Conservation (phyloP, 2,113 vertebrate species). For the Antidorcas marsupialis region DNA sequence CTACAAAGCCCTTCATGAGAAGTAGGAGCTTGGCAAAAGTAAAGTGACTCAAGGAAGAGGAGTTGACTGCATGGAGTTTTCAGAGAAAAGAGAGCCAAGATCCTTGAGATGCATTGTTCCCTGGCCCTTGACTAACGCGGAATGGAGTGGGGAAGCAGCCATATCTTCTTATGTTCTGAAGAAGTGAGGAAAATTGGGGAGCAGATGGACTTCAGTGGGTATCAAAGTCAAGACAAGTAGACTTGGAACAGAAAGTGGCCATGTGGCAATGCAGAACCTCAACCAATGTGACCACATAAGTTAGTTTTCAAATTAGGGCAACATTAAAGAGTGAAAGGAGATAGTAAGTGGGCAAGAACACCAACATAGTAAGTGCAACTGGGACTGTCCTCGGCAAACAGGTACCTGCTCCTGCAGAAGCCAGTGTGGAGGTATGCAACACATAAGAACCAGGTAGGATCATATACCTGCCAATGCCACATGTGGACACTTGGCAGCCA, state of each 20-base stretch:
- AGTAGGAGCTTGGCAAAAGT: background rate
- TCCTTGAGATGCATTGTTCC: background rate
- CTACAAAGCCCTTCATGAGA: background rate
- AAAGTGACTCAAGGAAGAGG: background rate
- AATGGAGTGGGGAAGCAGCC: background rate
- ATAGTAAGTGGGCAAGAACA: background rate
- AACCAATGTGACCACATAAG: background rate
- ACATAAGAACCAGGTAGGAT: background rate
- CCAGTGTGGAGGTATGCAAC: background rate
- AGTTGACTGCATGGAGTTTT: background rate
- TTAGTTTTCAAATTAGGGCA: background rate
- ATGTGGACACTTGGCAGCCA: background rate
- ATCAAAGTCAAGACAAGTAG: background rate
- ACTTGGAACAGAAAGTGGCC: background rate
- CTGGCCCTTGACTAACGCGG: background rate
- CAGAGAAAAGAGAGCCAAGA: background rate
- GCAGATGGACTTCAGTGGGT: background rate
- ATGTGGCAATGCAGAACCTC: background rate
- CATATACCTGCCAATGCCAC: no score
- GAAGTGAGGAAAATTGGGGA: background rate
- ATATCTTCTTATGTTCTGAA: background rate
- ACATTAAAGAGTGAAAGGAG: background rate
- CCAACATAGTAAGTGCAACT: background rate
- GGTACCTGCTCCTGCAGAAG: background rate
- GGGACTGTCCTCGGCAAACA: background rate